A percentile compares a stretch with the other conserved stretches of the same genome.
Conservation (phyloP, 2,113 vertebrate species). For the Ptilorrhoa leucosticta region DNA sequence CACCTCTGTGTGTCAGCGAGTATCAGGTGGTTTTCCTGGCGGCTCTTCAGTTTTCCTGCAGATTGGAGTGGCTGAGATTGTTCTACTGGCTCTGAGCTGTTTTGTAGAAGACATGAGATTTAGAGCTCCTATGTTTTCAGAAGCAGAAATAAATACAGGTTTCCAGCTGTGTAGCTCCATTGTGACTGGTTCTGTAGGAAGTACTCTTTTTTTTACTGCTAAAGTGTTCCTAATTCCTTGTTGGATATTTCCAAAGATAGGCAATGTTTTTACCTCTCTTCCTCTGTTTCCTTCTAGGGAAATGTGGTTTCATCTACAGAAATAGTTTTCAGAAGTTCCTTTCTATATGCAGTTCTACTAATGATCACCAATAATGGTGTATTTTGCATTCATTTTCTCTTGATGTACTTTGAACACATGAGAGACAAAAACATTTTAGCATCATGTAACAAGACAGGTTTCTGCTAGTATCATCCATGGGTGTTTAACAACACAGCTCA, state of each 20-base stretch:
- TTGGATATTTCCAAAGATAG: background rate
- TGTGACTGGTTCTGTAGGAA: background rate
- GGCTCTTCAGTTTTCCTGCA: background rate
- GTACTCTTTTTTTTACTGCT: background rate
- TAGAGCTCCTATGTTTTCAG: background rate
- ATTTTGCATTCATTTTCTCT: background rate
- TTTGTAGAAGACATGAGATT: background rate
- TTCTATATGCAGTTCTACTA: background rate
- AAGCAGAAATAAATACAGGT: background rate
- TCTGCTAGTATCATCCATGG: background rate
- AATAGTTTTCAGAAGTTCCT: background rate
- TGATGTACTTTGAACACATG: background rate
- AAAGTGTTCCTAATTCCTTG: background rate
- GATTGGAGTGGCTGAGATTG: background rate
- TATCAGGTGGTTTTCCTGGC: conserved; percentile 26
- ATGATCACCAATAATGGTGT: background rate
- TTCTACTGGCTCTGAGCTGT: background rate
- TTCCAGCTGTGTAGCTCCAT: background rate
- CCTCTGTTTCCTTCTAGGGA: background rate
- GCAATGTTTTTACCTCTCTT: background rate
- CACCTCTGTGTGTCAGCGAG: background rate
- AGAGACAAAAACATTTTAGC: background rate
- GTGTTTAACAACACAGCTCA: background rate
- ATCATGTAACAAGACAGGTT: background rate
- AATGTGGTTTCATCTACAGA: background rate